Evolutionary conservation across 2,888 invertebrate genomes (phyloP).

Genomic region (Ectemnius cavifrons): DNA sequence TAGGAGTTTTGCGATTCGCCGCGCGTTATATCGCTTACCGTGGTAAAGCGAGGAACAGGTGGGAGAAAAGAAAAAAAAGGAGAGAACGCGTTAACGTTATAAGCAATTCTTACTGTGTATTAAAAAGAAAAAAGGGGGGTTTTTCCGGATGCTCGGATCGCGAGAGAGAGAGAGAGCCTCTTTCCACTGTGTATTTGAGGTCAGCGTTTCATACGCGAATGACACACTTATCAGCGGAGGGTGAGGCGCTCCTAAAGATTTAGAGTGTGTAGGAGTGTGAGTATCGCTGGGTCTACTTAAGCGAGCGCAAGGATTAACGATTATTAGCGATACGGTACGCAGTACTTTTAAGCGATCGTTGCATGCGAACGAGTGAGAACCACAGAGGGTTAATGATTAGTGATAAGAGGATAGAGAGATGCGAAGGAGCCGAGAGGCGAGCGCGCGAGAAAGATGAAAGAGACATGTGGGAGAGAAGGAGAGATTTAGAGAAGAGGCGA

Average conservation of each 20-base stretch:
- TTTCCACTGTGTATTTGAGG: neutral
- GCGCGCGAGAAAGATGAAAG: constrained; percentile 1
- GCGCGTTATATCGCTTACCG: constrained; percentile 15
- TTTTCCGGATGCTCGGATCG: no score
- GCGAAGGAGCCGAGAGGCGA: neutral
- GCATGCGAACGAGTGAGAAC: constrained; percentile 3
- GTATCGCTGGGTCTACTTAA: constrained; percentile 27
- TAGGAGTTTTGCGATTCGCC: constrained; percentile 16
- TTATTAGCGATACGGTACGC: constrained; percentile 5
- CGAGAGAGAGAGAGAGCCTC: no score
- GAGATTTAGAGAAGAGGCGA: constrained; percentile 17
- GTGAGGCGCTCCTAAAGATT: constrained; percentile 22
- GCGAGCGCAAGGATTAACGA: constrained; percentile 17
- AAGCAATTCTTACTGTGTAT: constrained; percentile 13
- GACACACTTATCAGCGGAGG: constrained; percentile 17
- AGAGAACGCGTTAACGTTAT: constrained; percentile 27
- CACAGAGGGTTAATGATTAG: neutral
- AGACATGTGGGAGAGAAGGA: constrained; percentile 3
- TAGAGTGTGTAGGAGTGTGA: constrained; percentile 7
- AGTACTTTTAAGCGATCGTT: constrained; percentile 23
- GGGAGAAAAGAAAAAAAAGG: neutral
- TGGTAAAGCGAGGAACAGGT: neutral
- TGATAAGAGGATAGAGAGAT: no score
- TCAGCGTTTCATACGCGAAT: constrained; percentile 3
- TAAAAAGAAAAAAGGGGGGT: no score